Evolutionary conservation across 2,888 invertebrate genomes (phyloP).

Genomic region (Amblyjoppa proteus): DNA sequence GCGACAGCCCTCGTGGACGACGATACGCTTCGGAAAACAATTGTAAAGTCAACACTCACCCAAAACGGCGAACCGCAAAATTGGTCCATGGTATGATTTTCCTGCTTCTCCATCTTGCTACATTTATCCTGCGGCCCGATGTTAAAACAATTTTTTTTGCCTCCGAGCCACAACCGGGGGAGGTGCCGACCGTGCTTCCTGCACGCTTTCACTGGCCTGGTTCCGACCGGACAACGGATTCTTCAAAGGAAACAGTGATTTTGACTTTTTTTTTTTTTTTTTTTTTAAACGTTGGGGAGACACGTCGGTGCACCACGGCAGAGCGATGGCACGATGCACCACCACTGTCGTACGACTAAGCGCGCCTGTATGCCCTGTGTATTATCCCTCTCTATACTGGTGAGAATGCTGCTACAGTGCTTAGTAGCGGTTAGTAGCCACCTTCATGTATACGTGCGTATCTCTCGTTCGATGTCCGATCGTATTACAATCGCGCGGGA

Average conservation of each 20-base stretch:
- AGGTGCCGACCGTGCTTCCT: neutral
- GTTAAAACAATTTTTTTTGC: constrained; percentile 31
- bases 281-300: constrained; percentile 15
- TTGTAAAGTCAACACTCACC: constrained; percentile 87
- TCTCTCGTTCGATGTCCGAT: constrained; percentile 15
- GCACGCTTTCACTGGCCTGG: constrained; percentile 40
- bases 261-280: neutral
- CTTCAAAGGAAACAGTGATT: constrained; percentile 25
- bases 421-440: neutral
- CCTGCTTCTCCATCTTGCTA: constrained; percentile 86
- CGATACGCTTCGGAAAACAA: too few species aligned
- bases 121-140: constrained; percentile 66
- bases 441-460: neutral
- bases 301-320: neutral
- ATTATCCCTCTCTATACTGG: neutral
- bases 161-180: neutral
- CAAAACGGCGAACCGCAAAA: constrained; percentile 93
- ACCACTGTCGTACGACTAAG: neutral
- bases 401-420: neutral
- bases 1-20: neutral
- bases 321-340: constrained; percentile 15
- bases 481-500: constrained; percentile 6
- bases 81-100: constrained; percentile 89
- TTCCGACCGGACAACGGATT: constrained; percentile 13
- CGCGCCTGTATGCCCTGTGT: neutral